Evolutionary conservation across 2,113 vertebrate species (phyloP), one percentile per base, ranked within the genome.

Genomic region (Cyprinodon tularosa): DNA sequence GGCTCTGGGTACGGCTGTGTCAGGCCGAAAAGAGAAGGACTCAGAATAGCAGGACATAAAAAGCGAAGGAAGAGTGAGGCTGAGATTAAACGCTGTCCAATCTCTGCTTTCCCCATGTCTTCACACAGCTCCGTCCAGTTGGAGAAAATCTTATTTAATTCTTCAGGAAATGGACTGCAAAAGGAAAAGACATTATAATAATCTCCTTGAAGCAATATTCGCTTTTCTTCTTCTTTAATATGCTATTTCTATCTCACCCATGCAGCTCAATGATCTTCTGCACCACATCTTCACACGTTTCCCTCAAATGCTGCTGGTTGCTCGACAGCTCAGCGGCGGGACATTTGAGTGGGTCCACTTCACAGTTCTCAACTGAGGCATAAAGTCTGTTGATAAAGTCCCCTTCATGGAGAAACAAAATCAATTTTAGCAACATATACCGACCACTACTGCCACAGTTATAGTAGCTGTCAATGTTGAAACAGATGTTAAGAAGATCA

Each of bases 41-140:
- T 96, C 86, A 99, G 95, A 79, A 98, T 88, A 62, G 98, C 97
- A 0, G 97, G 97, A 64, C 98, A 99, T 9, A 99, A 91, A 88
- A 99, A 98, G 2, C 98, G 86, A 66, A 99, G 91, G 88, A 99
- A 99, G 69, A 99, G 94, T 12, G 97, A 98, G 15, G 97, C 95
- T 0, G 96, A 96, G 74, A 99, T 96, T 71, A 99, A 94, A 9
- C 96, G 95, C 44, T 95, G 94, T 11, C 96, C 96, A 0, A 98
- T 94, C 40, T 94, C 88, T 0, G 77, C 93, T 15, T 91, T 95
- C 47, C 94, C 94, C 10, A 94, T 91, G 3, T 91, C 90, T 38
- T 78, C 77, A 60, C 97, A 98, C 37, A 93, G 93, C 78, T 94
- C 95, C 71, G 92, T 88, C 98, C 98, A 99, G 12, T 91, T 93